Evolutionary conservation across 2,888 invertebrate species (phyloP).

Genomic region (Dicycla oo): DNA sequence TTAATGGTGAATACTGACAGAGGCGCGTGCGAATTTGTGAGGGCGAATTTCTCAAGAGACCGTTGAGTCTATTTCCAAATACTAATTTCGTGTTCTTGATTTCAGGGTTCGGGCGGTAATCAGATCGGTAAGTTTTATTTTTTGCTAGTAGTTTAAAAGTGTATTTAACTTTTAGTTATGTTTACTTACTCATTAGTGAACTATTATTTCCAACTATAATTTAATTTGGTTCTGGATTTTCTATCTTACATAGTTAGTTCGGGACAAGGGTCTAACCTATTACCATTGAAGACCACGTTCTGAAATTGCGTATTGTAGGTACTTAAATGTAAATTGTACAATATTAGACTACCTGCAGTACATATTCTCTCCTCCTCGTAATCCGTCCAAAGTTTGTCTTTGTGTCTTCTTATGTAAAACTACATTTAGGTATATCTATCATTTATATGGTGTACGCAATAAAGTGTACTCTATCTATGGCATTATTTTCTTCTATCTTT

Average conservation of each 20-base stretch:
- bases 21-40: too few species aligned
- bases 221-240: neutral
- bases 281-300: too few species aligned
- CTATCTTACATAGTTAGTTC: neutral
- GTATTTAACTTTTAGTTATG: too few species aligned
- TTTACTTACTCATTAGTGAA: neutral
- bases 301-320: neutral
- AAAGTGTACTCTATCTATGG: neutral
- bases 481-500: too few species aligned
- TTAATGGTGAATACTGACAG: neutral
- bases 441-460: neutral
- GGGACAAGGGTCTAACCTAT: too few species aligned
- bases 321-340: neutral
- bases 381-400: neutral
- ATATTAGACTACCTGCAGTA: neutral
- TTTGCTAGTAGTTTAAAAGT: neutral
- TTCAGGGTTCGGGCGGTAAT: slow-evolving; percentile 62
- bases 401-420: neutral
- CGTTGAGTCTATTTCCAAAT: neutral
- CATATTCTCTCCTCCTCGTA: neutral
- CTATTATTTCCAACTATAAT: neutral
- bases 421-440: neutral
- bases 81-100: slow-evolving; percentile 35
- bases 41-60: neutral
- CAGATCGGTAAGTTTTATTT: slow-evolving; percentile 61